phyloP scores from a whole-genome alignment of 1,140 invertebrate genomes.

The Drosophila teissieri region DNA sequence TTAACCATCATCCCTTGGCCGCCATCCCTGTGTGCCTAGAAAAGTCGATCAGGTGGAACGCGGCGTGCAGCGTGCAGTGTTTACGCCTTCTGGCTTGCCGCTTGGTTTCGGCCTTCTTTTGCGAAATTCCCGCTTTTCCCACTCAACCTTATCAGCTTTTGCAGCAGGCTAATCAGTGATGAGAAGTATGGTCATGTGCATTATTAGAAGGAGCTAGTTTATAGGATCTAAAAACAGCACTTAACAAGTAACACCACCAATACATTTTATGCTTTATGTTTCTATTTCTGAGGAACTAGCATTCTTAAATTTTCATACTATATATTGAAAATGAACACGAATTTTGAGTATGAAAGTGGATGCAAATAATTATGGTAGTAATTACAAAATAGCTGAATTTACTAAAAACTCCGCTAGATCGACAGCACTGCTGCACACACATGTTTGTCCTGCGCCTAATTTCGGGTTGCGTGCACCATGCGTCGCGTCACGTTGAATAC shows the following conservation, averaged over 20 bases:
- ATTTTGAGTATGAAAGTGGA: no score
- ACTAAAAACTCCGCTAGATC: no score
- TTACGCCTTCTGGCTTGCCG: slow-evolving; percentile 50
- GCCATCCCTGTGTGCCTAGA: slow-evolving; percentile 36
- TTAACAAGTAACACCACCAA: no score
- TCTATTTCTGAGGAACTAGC: no score
- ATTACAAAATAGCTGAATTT: no score
- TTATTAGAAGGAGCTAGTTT: neutral
- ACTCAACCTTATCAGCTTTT: slow-evolving; percentile 12
- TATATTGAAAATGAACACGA: no score
- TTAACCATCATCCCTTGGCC: slow-evolving; percentile 35
- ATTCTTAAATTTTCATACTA: no score
- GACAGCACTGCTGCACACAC: slow-evolving; percentile 35
- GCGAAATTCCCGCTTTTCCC: slow-evolving; percentile 10
- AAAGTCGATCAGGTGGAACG: slow-evolving; percentile 75
- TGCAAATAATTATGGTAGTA: no score
- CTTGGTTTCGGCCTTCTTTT: slow-evolving; percentile 29
- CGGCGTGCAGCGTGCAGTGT: slow-evolving; percentile 64
- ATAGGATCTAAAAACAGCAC: neutral
- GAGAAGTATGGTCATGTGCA: neutral
- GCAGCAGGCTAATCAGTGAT: slow-evolving; percentile 11
- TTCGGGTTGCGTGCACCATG: slow-evolving; percentile 68
- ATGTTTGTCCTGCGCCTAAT: slow-evolving; percentile 67
- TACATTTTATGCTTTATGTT: no score
- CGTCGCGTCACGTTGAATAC: slow-evolving; percentile 49